Evolutionary conservation across 1,140 invertebrate species (phyloP).

Genomic region (Aphelinus certus): DNA sequence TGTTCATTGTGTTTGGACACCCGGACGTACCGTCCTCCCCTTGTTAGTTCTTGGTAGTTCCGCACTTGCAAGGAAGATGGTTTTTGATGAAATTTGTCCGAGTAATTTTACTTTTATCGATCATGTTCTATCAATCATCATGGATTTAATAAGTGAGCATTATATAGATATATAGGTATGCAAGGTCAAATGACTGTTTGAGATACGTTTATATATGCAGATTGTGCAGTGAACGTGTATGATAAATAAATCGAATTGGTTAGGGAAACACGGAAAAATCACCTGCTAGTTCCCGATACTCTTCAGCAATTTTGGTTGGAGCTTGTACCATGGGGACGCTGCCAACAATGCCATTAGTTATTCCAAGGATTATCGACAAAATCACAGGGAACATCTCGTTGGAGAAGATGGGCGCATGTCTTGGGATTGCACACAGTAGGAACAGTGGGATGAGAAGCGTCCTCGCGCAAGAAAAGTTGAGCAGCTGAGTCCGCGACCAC

Average conservation of each 20-base stretch:
- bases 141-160: too few species aligned
- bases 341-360: conserved; percentile 87
- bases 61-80: too few species aligned
- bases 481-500: conserved; percentile 79
- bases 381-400: conserved; percentile 76
- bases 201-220: too few species aligned
- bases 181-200: too few species aligned
- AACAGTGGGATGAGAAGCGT: conserved; percentile 82
- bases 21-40: too few species aligned
- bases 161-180: too few species aligned
- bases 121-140: too few species aligned
- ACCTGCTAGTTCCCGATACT: conserved; percentile 81
- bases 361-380: conserved; percentile 79
- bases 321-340: conserved; percentile 92
- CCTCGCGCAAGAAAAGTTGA: conserved; percentile 75
- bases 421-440: conserved; percentile 80
- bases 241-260: background rate
- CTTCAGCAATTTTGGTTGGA: conserved; percentile 80
- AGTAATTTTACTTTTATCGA: too few species aligned
- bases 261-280: conserved; percentile 19
- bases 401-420: conserved; percentile 75
- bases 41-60: too few species aligned
- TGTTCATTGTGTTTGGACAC: too few species aligned
- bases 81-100: too few species aligned
- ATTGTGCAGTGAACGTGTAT: background rate